These are phyloP conservation scores for Limosa lapponica DNA, from an alignment of 2,797 vertebrate species.

Conservation along the genomic window DNA sequence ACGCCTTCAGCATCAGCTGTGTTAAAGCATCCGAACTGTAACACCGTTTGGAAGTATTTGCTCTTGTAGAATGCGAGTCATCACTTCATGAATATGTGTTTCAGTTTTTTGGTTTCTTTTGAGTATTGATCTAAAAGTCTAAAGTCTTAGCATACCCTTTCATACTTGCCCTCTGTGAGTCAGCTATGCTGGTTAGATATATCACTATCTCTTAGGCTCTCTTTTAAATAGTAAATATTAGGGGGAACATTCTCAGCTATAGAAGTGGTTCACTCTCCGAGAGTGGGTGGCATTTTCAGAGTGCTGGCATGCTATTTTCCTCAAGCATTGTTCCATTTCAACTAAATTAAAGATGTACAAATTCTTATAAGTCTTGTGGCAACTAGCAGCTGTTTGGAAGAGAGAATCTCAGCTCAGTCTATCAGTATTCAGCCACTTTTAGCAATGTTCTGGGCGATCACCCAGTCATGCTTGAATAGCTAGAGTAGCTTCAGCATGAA, in stretches of 20 bases:
- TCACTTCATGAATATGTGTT: not conserved
- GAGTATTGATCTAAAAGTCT: not conserved
- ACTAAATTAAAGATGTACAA: not conserved
- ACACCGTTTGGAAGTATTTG: not conserved
- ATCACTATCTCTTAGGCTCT: not conserved
- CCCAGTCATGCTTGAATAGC: not conserved
- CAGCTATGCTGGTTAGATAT: not conserved
- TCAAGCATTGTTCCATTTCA: not conserved
- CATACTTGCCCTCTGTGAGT: rapidly evolving
- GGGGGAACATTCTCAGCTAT: not conserved
- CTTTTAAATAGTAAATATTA: not conserved
- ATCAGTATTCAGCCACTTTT: not conserved
- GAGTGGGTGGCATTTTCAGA: not conserved
- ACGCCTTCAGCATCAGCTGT: not conserved
- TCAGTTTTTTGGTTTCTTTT: not conserved
- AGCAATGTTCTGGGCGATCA: not conserved
- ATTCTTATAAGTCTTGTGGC: not conserved
- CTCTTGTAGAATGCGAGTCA: not conserved
- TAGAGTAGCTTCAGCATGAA: not conserved
- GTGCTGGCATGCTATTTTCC: not conserved
- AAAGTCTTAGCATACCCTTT: not conserved
- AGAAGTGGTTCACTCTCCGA: not conserved
- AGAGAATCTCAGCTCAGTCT: not conserved
- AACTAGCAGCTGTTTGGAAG: not conserved
- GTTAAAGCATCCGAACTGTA: not conserved